Percentiles rank a stretch among this genome's conserved stretches.
phyloP scores from a whole-genome alignment of 2,888 invertebrate genomes.

The Volucella bombylans region DNA sequence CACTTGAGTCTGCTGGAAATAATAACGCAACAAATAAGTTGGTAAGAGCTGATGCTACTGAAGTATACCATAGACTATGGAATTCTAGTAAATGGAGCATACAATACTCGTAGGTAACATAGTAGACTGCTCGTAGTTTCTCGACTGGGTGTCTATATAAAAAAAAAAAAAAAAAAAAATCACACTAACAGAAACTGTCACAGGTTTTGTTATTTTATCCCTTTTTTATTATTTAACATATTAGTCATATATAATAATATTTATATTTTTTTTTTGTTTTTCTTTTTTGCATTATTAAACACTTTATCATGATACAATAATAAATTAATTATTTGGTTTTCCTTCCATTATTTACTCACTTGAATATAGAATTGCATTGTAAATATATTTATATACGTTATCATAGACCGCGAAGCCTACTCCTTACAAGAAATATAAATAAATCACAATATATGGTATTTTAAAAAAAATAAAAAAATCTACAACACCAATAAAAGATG shows the following conservation, averaged over 20 bases:
- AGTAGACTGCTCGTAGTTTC: too few species aligned
- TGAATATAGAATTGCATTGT: constrained; percentile 65
- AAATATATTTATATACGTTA: constrained; percentile 66
- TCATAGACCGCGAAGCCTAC: constrained; percentile 42
- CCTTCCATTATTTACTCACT: constrained; percentile 55
- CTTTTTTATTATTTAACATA: constrained; percentile 73
- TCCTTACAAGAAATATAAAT: constrained; percentile 38
- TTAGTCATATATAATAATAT: constrained; percentile 69
- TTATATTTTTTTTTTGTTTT: constrained; percentile 54
- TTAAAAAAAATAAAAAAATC: constrained; percentile 20
- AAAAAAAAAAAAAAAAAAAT: background rate
- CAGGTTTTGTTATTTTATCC: constrained; percentile 55
- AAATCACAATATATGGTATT: constrained; percentile 65
- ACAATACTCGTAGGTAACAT: too few species aligned
- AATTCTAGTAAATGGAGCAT: too few species aligned
- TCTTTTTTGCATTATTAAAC: constrained; percentile 69
- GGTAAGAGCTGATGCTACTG: too few species aligned
- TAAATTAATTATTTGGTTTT: constrained; percentile 53
- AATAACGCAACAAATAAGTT: too few species aligned
- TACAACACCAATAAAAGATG: constrained; percentile 47
- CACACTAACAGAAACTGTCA: background rate
- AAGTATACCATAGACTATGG: too few species aligned
- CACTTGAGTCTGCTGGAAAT: too few species aligned
- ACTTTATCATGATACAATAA: constrained; percentile 70
- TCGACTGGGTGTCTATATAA: too few species aligned